These are phyloP conservation scores for Manis javanica DNA, from an alignment of 2,797 vertebrate species.

Conservation along the genomic window DNA sequence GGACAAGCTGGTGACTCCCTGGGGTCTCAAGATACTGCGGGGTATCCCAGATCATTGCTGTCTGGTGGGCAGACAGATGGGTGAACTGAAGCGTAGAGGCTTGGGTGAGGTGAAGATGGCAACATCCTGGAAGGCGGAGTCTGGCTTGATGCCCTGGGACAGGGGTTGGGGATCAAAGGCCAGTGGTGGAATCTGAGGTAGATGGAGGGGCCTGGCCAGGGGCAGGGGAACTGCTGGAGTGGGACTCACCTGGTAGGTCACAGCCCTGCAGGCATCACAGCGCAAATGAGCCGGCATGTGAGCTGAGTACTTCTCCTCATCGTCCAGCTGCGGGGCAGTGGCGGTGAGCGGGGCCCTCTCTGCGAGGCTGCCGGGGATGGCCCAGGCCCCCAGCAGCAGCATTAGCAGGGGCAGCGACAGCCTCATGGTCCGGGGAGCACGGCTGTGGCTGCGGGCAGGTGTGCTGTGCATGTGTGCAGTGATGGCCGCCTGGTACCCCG, in stretches of 20 bases:
- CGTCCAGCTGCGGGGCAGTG: slow-evolving; percentile 76
- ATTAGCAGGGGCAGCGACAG: slow-evolving; percentile 27
- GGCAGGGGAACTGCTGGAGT: background rate
- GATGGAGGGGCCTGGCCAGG: background rate
- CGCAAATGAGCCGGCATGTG: slow-evolving; percentile 84
- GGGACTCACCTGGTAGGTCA: slow-evolving; percentile 83
- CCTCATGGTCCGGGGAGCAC: slow-evolving; percentile 70
- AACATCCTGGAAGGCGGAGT: background rate
- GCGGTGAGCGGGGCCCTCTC: background rate
- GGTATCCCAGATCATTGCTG: background rate
- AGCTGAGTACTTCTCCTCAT: slow-evolving; percentile 83
- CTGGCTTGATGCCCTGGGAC: background rate
- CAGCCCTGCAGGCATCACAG: slow-evolving; percentile 84
- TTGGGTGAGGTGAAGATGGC: background rate
- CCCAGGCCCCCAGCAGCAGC: slow-evolving; percentile 51
- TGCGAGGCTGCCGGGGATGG: background rate
- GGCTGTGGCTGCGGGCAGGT: background rate
- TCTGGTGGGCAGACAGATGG: background rate
- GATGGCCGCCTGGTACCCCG: background rate
- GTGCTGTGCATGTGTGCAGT: background rate
- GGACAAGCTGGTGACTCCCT: background rate
- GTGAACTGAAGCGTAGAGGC: background rate
- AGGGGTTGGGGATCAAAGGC: background rate
- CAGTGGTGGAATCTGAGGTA: background rate
- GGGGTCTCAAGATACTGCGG: background rate